phyloP scores from a whole-genome alignment of 2,797 vertebrate genomes.

The Alcedo quadribrachys region DNA sequence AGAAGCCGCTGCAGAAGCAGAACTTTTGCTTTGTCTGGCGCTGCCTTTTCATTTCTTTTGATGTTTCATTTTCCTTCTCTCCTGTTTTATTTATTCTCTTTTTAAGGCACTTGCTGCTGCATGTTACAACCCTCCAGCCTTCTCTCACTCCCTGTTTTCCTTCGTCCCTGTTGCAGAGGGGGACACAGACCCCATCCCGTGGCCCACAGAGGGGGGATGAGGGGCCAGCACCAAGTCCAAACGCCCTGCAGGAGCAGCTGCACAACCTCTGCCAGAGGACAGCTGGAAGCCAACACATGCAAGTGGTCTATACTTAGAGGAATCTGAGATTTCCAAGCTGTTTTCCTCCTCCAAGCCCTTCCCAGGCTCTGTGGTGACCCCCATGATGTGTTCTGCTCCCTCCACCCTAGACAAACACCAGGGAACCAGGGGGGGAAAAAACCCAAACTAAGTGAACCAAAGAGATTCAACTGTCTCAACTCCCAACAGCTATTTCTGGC shows the following conservation, averaged over 20 bases:
- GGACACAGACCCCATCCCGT: not conserved
- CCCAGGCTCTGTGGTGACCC: not conserved
- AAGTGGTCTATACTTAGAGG: not conserved
- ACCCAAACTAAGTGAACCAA: not conserved
- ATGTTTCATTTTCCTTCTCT: constrained; percentile 48
- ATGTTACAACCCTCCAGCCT: not conserved
- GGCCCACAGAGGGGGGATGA: rapidly evolving
- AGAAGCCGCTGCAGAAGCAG: constrained; percentile 32
- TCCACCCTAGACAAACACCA: not conserved
- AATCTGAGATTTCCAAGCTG: not conserved
- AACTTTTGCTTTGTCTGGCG: constrained; percentile 33
- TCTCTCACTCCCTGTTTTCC: not conserved
- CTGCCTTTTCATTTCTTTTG: constrained; percentile 54
- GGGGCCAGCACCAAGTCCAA: not conserved
- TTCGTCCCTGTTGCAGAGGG: not conserved
- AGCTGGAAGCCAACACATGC: not conserved
- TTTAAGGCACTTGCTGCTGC: not conserved
- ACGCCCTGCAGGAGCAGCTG: not conserved
- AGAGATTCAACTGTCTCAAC: not conserved
- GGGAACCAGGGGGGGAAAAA: not conserved
- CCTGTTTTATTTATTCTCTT: constrained; percentile 38
- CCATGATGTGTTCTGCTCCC: not conserved
- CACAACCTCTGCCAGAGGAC: not conserved
- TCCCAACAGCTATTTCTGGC: not conserved
- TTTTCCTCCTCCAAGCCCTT: not conserved